These are phyloP conservation scores for Saccostrea echinata DNA, from an alignment of 1,140 invertebrate species.

Conservation along the genomic window DNA sequence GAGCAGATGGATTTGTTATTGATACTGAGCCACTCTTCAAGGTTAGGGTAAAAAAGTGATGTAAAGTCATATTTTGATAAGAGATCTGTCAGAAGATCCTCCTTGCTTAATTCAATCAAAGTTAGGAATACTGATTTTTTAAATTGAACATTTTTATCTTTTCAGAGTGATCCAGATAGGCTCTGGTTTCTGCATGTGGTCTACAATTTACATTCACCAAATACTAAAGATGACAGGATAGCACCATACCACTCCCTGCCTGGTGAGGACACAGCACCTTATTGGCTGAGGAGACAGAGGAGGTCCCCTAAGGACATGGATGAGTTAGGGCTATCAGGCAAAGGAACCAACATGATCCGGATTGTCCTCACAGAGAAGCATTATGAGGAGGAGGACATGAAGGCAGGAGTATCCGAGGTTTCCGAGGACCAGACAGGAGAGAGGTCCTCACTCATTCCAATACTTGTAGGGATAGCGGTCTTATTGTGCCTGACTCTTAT, in stretches of 20 bases:
- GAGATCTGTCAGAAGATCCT: too few relatives aligned
- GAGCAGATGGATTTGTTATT: slow-evolving; percentile 79
- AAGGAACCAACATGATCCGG: slow-evolving; percentile 79
- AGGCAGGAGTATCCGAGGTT: slow-evolving; percentile 55
- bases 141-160: slow-evolving; percentile 37
- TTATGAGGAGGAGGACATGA: slow-evolving; percentile 59
- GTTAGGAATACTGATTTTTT: too few relatives aligned
- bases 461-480: slow-evolving; percentile 65
- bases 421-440: slow-evolving; percentile 54
- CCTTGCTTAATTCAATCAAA: too few relatives aligned
- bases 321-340: slow-evolving; percentile 67
- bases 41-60: slow-evolving; percentile 63
- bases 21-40: slow-evolving; percentile 78
- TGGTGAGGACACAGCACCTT: background rate
- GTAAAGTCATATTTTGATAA: too few relatives aligned
- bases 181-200: slow-evolving; percentile 80
- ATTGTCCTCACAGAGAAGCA: slow-evolving; percentile 57
- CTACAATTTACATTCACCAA: slow-evolving; percentile 75
- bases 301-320: slow-evolving; percentile 63
- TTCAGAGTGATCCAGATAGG: slow-evolving; percentile 75
- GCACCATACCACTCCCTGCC: slow-evolving; percentile 43
- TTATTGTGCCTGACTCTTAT: slow-evolving; percentile 67
- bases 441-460: slow-evolving; percentile 66
- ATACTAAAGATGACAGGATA: slow-evolving; percentile 66
- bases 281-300: slow-evolving; percentile 37